Evolutionary conservation across 1,140 invertebrate species (phyloP).

Genomic region (Hyphantria cunea): DNA sequence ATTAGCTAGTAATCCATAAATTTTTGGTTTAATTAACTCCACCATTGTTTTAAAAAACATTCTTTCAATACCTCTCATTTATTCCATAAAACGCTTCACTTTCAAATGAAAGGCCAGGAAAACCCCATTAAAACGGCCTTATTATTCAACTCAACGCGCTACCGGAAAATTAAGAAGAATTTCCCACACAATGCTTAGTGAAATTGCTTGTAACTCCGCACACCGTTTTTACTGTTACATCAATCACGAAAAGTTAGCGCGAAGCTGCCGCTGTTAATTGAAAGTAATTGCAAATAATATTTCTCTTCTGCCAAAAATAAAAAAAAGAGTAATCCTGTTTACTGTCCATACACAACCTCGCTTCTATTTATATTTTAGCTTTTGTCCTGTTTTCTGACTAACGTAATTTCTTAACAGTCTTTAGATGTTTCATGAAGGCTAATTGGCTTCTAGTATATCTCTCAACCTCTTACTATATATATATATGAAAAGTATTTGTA

Average conservation of each 20-base stretch:
- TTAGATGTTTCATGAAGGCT: no score
- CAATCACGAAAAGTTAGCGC: conserved; percentile 38
- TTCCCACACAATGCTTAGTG: conserved; percentile 45
- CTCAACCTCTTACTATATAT: no score
- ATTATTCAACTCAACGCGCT: conserved; percentile 48
- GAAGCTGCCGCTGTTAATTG: conserved; percentile 31
- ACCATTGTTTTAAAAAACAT: conserved; percentile 12
- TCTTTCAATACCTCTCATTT: conserved; percentile 23
- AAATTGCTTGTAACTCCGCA: conserved; percentile 40
- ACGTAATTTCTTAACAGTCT: no score
- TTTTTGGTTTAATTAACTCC: neutral
- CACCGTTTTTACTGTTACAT: conserved; percentile 35
- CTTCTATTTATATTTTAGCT: conserved; percentile 5
- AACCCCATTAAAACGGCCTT: conserved; percentile 49
- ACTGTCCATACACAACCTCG: no score
- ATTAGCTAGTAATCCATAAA: no score
- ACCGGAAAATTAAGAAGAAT: conserved; percentile 59
- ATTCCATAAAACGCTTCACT: conserved; percentile 24
- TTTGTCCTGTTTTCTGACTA: neutral
- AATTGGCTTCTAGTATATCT: no score
- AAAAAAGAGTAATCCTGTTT: no score
- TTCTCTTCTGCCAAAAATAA: neutral
- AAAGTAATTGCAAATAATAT: conserved; percentile 38
- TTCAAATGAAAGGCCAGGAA: conserved; percentile 41
- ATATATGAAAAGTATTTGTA: no score